Conservation (phyloP, 2,888 invertebrate genomes). For the Pseudococcus jackbeardsleyi region DNA sequence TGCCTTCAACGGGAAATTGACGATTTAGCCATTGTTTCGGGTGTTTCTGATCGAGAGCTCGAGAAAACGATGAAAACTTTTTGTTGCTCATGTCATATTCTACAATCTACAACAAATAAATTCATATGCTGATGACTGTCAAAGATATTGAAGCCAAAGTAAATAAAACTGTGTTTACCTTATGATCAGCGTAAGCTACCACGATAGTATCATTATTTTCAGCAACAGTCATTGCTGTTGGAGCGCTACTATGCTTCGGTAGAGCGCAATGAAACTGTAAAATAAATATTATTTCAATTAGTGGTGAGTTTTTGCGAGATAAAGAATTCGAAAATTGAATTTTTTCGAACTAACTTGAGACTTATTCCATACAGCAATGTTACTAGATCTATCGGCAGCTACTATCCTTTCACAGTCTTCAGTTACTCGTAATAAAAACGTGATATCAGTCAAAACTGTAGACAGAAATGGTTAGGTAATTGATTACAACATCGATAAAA, state of each 20-base stretch:
- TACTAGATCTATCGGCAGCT: slow-evolving; percentile 77
- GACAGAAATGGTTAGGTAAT: background rate
- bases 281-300: slow-evolving; percentile 41
- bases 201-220: slow-evolving; percentile 75
- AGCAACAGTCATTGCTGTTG: slow-evolving; percentile 81
- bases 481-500: background rate
- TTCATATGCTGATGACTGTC: background rate
- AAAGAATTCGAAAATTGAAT: background rate
- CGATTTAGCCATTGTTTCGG: slow-evolving; percentile 76
- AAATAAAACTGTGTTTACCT: slow-evolving; percentile 73
- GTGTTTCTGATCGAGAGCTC: slow-evolving; percentile 72
- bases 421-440: slow-evolving; percentile 73
- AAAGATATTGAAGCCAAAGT: background rate
- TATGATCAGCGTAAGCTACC: slow-evolving; percentile 84
- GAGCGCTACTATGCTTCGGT: slow-evolving; percentile 79
- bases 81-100: slow-evolving; percentile 80
- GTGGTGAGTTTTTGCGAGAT: background rate
- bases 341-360: slow-evolving; percentile 69
- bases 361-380: slow-evolving; percentile 77
- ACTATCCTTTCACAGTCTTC: slow-evolving; percentile 76
- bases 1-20: slow-evolving; percentile 75
- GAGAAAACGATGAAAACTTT: slow-evolving; percentile 78
- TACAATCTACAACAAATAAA: slow-evolving; percentile 74
- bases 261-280: slow-evolving; percentile 74
- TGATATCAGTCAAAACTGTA: slow-evolving; percentile 74